Base-by-base conservation (phyloP, 2,888 invertebrate genomes). In the Mythimna impura region DNA sequence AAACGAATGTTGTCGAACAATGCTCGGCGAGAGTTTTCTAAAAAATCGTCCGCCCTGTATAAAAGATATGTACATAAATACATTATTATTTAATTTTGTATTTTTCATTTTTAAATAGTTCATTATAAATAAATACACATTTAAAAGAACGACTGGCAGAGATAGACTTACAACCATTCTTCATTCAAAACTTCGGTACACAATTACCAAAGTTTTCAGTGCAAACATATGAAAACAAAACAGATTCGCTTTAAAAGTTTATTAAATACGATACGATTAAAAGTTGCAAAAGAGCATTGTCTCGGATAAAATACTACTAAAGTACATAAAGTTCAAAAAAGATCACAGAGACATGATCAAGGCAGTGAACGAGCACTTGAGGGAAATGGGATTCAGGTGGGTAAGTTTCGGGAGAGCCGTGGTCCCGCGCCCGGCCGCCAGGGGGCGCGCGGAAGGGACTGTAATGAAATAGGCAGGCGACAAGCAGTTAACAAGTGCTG, bases 351-450 rank as follows among this genome's bases (percentile, higher is more conserved):
- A 80, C 85, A 87, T 89, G 87, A 90, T 90, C 90, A 86, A 86
- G 88, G 86, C 86, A 83, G 87, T 89, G 88, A 93, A 89, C 84
- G 87, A 87, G 88, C 88, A 90, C 90, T 92, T 90, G 88, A 91
- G 87, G 87, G 86, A 89, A 92, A 91, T 92, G 88, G 87, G 85
- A 87, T 88, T 88, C 90, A 90, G 89, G 90, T 89, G 87, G 87
- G 79, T 86, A 87, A 88, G 77, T 86, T 88, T 86, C 22, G 73
- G 78, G 64, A 71, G 71, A 62, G 43, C 14, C 60, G 61, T 36
- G 72, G 64, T 36, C 47, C 4, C 50, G 77, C 76, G 71, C 76
- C 20, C 20, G n/a, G 22, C 80, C 64, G 74, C 74, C 81, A 81
- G 80, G 85, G 85, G 83, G 73, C 71, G 66, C 55, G 73, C 64